A percentile compares a stretch with the other conserved stretches of the same genome.
phyloP scores from a whole-genome alignment of 2,797 vertebrate species.

The Spinus olivaceus region DNA sequence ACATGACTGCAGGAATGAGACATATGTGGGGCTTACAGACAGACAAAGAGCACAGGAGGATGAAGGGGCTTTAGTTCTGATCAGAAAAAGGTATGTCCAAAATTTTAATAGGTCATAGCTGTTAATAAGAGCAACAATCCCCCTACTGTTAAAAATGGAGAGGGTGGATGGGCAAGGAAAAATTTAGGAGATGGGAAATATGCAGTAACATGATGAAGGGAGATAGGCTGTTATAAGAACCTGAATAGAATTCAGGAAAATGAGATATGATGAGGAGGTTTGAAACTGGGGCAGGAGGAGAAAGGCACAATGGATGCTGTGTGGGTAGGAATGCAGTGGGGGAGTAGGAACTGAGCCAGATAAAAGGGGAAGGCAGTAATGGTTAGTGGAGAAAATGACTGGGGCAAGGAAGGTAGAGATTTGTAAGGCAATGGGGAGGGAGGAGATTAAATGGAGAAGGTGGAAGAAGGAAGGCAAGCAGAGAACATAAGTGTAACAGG shows the following conservation, averaged over 20 bases:
- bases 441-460: neutral
- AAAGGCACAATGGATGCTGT: neutral
- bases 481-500: neutral
- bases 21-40: accelerated
- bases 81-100: neutral
- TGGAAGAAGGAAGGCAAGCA: neutral
- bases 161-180: neutral
- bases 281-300: neutral
- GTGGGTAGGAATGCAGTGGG: conserved; percentile 20
- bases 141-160: neutral
- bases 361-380: conserved; percentile 13
- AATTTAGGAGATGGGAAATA: neutral
- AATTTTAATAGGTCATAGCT: neutral
- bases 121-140: neutral
- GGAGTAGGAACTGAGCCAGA: neutral
- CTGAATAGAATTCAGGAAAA: conserved; percentile 6
- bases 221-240: neutral
- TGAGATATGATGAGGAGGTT: neutral
- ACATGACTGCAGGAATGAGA: neutral
- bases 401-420: neutral
- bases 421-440: neutral
- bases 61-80: neutral
- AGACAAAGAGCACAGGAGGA: neutral
- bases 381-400: conserved; percentile 17
- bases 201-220: neutral